Base-by-base conservation (phyloP, 2,888 invertebrate species). In the Caenorhabditis afra region DNA sequence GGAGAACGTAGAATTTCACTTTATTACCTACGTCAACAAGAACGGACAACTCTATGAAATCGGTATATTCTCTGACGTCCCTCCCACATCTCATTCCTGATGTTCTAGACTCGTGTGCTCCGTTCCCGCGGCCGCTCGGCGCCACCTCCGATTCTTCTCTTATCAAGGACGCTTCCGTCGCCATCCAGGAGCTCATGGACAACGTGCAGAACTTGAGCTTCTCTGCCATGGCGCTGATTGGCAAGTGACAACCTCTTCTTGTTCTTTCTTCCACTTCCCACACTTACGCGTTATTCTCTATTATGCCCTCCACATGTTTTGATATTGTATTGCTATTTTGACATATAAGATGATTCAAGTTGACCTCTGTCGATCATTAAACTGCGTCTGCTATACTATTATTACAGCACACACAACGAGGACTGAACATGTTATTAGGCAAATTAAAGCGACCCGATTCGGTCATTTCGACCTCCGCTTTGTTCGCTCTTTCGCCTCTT, bases 1-100 rank as follows among this genome's bases (percentile, higher is more conserved):
- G 16, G 85, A 84, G 22, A 53, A 83, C n/a, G 88, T 90, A 3
- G 83, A 87, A 12, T 85, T 87, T 64, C 89, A 90, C 65, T 89
- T 90, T 81, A 88, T 89, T 65, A 74, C 83, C 3, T 88, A 85
- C 65, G 83, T 87, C 39, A 80, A 84, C 68, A 76, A 83, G 49
- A 66, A 87, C 29, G 87, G 87, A 39, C 68, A 76, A 10, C 83
- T 89, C 18, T 88, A 79, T 55, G 87, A 89, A 76, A 84, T 89
- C 41, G 89, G 89, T 88, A 7, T 29, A 29, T 4, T n/a, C 16
- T 0, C 22, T 59, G 29, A 45, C n/a, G n/a, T n/a, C n/a, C n/a
- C n/a, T 18, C 12, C 35, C 12, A 20, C n/a, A 44, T 50, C 39
- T 29, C 29, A n/a, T n/a, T n/a, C n/a, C n/a, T n/a, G n/a, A n/a